Base-by-base conservation (phyloP, 2,113 vertebrate genomes). In the Apeltes quadracus region DNA sequence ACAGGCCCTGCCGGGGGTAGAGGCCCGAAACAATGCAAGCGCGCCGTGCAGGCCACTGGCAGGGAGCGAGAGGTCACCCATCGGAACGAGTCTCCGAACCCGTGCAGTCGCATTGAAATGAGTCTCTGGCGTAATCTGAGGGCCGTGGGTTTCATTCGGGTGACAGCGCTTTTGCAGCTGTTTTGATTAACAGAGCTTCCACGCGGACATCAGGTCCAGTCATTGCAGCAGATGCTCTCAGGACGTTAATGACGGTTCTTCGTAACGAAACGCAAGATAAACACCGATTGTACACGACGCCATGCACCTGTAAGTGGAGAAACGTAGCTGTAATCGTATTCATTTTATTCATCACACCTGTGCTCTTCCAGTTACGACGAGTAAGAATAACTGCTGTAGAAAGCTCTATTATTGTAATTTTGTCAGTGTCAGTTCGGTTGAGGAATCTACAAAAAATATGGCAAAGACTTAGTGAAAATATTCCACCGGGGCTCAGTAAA, bases 1-100 rank as follows among this genome's bases (percentile, higher is more conserved):
- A 62, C 34, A 61, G 55, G 39, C 6, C 50, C 56, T 34, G 62
- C 44, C 27, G 23, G 25, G 56, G 43, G 64, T 75, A 70, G 70
- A 57, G 32, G 16, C 20, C 44, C n/a, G 32, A 44, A 73, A 63
- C 56, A 61, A 53, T 4, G 2, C n/a, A n/a, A n/a, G n/a, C n/a
- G n/a, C n/a, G n/a, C 29, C 29, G 5, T 29, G 29, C 12, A 10
- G 41, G 51, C n/a, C 57, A 41, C 27, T 72, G 38, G 55, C 6
- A 12, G 69, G 25, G 5, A 56, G 57, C n/a, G 34, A 57, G 4
- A 34, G 32, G 8, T 69, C 48, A 81, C 48, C 54, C 29, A n/a
- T 23, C 46, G 55, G 22, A 53, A 20, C 8, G 46, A 74, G 22
- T 1, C 46, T 61, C 38, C 32, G 10, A 53, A 53, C n/a, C 38